A percentile compares a stretch with the other conserved stretches of the same genome.
Conservation (phyloP, 30 jellyfish, hydroid and myxozoan genomes). For the Aurelia coerulea region DNA sequence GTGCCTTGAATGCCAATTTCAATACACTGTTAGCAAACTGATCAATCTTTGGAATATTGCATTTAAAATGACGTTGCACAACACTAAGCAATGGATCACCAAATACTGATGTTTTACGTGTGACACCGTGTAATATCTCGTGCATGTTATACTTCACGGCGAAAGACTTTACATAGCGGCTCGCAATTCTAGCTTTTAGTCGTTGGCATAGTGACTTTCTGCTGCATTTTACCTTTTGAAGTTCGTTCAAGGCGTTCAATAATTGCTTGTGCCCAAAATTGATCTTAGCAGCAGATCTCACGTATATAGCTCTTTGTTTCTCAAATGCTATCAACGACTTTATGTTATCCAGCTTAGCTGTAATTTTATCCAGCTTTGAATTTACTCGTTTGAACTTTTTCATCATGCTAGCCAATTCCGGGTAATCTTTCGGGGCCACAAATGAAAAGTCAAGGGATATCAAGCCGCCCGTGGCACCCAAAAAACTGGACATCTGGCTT, state of each 20-base stretch:
- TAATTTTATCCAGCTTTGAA: constrained; percentile 42
- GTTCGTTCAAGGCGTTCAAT: not conserved
- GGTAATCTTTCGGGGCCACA: constrained; percentile 38
- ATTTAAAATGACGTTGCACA: constrained; percentile 12
- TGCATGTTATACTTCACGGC: constrained; percentile 3
- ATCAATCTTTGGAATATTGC: constrained; percentile 34
- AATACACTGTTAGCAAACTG: constrained; percentile 17
- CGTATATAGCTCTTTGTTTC: constrained; percentile 29
- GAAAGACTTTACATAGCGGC: constrained; percentile 6
- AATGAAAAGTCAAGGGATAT: constrained; percentile 18
- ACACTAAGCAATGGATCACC: constrained; percentile 39
- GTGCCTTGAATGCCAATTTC: constrained; percentile 43
- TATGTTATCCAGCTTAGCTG: constrained; percentile 20
- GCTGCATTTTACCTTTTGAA: constrained; percentile 7
- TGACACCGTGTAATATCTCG: constrained; percentile 24
- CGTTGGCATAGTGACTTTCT: constrained; percentile 19
- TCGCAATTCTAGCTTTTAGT: constrained; percentile 17
- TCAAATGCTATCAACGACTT: constrained; percentile 9
- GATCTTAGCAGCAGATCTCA: constrained; percentile 4
- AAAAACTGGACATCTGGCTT: constrained; percentile 24
- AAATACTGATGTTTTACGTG: constrained; percentile 25
- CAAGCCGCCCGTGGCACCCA: constrained; percentile 56
- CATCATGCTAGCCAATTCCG: constrained; percentile 51
- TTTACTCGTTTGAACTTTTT: constrained; percentile 27
- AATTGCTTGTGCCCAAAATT: constrained; percentile 30